Conservation (phyloP, 2,113 vertebrate species). For the Sinocyclocheilus anophthalmus region DNA sequence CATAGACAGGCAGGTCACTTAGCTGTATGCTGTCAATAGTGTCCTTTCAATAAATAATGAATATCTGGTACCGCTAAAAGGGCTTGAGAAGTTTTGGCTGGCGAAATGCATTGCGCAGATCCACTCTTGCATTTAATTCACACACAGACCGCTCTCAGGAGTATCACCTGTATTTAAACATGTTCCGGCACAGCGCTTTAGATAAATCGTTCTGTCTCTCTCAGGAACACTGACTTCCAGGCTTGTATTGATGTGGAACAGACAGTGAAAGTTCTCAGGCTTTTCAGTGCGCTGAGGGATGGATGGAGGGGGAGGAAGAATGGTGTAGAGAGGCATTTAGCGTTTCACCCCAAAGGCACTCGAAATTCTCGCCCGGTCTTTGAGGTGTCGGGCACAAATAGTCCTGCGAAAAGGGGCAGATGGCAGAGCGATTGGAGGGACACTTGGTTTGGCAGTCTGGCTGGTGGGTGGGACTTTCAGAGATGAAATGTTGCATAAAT, state of each 20-base stretch:
- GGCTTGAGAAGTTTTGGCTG: not conserved
- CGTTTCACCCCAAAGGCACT: conserved; percentile 39
- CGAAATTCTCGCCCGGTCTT: conserved; percentile 28
- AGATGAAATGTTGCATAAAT: conserved; percentile 77
- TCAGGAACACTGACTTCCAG: conserved; percentile 9
- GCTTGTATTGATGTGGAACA: conserved; percentile 20
- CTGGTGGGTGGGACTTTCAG: conserved; percentile 74
- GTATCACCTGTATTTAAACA: conserved; percentile 47
- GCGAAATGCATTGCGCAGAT: not conserved
- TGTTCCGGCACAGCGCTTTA: conserved; percentile 23
- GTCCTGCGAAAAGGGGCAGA: conserved; percentile 45
- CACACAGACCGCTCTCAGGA: no score
- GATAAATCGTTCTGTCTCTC: conserved; percentile 48
- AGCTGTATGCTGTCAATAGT: not conserved
- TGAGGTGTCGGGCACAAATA: conserved; percentile 25
- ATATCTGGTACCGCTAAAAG: not conserved
- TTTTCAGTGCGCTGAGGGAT: conserved; percentile 22
- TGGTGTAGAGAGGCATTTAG: conserved; percentile 22
- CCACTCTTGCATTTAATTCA: not conserved
- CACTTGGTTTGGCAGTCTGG: conserved; percentile 61
- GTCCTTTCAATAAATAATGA: not conserved
- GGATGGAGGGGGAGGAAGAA: not conserved
- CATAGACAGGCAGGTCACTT: not conserved
- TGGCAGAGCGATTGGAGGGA: conserved; percentile 54
- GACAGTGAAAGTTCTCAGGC: conserved; percentile 32